Evolutionary conservation across 2,797 vertebrate species (phyloP), one percentile per base, ranked within the genome.

Genomic region (Natrix natrix): DNA sequence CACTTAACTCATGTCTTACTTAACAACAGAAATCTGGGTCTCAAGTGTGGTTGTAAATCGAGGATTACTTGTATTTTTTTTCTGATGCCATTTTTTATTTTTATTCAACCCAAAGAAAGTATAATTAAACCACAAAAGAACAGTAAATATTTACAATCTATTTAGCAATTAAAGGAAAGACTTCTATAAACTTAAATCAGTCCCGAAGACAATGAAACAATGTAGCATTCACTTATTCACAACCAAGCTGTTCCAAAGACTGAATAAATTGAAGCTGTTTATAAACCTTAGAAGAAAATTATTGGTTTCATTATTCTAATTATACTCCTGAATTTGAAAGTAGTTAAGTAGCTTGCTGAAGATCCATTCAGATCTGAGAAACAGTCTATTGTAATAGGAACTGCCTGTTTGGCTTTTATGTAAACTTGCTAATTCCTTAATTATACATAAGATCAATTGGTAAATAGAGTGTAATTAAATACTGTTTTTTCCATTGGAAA

Each of bases 371-470:
- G 43, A 54, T 86, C n/a, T 93, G n/a, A 91, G 32, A 57, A 78
- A 92, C 48, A 83, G 91, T 43, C 22, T 57, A 57, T 87, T n/a
- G 55, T 57, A 91, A 37, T 91, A 94, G 93, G 91, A 93, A 89
- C 83, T 92, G 0, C 52, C 37, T 55, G 2, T 0, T 12, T 86
- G 74, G 17, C 54, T 89, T 66, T 88, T 52, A 59, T 48, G 1
- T n/a, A 86, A 88, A 22, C 10, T 57, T 87, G 6, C 32, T 43
- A 78, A 91, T 93, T 88, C 55, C 22, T 83, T 83, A 95, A 92
- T 17, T 94, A 92, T 16, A 55, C 4, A 74, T 0, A 91, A n/a
- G 93, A 48, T 48, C 37, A 83, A 48, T 11, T 48, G 20, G 74
- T 48, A 83, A 48, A 83, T 22, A 83, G 8, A 78, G 10, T 83